Percentiles rank a stretch among this genome's conserved stretches.
Evolutionary conservation across 2,888 invertebrate genomes (phyloP).

Genomic region (Oithona nana): DNA sequence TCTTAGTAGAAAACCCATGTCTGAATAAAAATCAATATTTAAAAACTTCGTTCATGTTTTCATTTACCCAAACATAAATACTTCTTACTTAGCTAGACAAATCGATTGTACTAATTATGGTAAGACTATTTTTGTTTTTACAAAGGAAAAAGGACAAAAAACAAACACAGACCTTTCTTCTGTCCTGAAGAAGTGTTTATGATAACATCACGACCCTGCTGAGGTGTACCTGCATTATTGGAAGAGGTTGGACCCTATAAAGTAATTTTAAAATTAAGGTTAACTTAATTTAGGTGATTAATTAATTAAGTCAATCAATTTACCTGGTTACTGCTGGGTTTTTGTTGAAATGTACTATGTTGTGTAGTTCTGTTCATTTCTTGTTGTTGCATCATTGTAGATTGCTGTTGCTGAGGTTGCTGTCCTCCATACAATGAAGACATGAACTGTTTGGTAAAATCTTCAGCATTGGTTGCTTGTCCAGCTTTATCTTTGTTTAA

Average conservation of each 20-base stretch:
- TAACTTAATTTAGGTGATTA: too few species aligned
- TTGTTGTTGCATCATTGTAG: neutral
- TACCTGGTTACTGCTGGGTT: neutral
- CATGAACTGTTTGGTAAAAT: conserved; percentile 15
- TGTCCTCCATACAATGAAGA: neutral
- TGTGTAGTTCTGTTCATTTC: neutral
- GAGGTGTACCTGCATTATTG: too few species aligned
- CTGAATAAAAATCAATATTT: too few species aligned
- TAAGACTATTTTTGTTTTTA: neutral
- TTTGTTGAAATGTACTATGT: neutral
- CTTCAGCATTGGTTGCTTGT: conserved; percentile 2
- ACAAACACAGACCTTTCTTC: neutral
- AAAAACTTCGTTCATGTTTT: too few species aligned
- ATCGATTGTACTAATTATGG: too few species aligned
- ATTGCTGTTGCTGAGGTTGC: neutral
- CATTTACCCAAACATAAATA: too few species aligned
- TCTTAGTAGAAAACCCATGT: too few species aligned
- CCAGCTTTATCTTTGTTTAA: neutral
- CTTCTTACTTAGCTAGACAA: too few species aligned
- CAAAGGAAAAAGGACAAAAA: neutral
- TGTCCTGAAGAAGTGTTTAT: neutral
- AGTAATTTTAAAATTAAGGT: too few species aligned
- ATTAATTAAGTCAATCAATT: too few species aligned
- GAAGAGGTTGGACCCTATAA: too few species aligned
- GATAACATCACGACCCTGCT: neutral